These are phyloP conservation scores for Heliangelus exortis DNA, from an alignment of 2,797 vertebrate genomes.

Conservation along the genomic window DNA sequence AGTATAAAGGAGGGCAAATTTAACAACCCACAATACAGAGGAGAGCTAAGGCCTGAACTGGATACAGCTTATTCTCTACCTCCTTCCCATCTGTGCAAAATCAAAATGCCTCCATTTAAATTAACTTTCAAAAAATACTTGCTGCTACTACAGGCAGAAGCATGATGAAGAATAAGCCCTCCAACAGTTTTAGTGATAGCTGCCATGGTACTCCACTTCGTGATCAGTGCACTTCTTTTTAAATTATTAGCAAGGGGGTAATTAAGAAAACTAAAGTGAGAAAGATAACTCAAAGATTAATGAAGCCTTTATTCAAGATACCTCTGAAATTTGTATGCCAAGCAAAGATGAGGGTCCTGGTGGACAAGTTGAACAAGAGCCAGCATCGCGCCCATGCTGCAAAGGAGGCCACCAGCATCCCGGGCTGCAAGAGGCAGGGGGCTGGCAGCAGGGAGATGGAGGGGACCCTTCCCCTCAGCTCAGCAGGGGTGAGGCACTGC, in stretches of 20 bases:
- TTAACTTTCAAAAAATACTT: background rate
- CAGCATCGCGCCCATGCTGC: accelerated
- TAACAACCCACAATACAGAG: background rate
- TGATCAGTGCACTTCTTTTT: background rate
- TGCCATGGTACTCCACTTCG: background rate
- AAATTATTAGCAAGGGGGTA: background rate
- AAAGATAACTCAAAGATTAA: background rate
- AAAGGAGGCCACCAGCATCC: background rate
- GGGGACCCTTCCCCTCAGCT: background rate
- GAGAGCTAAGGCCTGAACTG: background rate
- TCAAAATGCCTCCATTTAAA: background rate
- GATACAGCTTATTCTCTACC: background rate
- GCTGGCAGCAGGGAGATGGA: accelerated
- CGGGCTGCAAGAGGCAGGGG: accelerated
- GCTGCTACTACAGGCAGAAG: background rate
- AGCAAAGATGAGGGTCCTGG: background rate
- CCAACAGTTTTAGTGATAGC: background rate
- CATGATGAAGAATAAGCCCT: background rate
- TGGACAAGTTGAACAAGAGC: background rate
- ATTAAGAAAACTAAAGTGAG: background rate
- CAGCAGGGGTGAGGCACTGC: background rate
- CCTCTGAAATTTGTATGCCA: background rate
- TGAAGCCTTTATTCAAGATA: background rate
- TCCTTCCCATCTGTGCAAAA: background rate
- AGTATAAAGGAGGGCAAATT: background rate